Evolutionary conservation across 2,797 vertebrate species (phyloP), one percentile per base, ranked within the genome.

Genomic region (Intellagama lesueurii): DNA sequence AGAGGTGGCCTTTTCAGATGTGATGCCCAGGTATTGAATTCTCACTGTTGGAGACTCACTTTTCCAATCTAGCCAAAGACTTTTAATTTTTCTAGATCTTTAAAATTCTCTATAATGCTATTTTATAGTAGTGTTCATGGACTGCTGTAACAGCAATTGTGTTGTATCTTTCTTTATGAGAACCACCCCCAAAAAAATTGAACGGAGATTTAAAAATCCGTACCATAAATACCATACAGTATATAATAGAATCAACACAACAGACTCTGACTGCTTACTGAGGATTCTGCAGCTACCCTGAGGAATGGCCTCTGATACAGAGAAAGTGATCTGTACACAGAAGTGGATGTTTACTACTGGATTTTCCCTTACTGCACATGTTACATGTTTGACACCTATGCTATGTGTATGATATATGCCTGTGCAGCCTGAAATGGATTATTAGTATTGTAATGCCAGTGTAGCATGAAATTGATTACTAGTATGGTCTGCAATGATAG

Each of bases 401-500:
- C n/a, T 77, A 68, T 77, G 44, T 76, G 40, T 75, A 68, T 68
- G 17, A 69, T 68, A 24, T 76, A 75, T 76, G 11, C 60, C 70
- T 60, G 17, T 66, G 30, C 72, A 81, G 28, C 78, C n/a, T 17
- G 60, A 79, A 60, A 87, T 81, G 2, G 5, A 44, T 81, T 56
- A 81, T 73, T 87, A 72, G 49, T 24, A 49, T 72, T 81, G 77
- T 81, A 56, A 79, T 72, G 14, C 68, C 78, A n/a, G 22, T 56
- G 32, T 69, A 88, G 44, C 81, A 32, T 22, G 66, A 72, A 66
- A 52, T 76, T 4, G 1, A 52, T 77, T 32, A 77, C 68, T 88
- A 76, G 60, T 30, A 60, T 66, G 47, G 80, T 75, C 56, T 76
- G 70, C 56, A 66, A 76, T 88, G 87, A 88, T 32, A 76, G 64